A percentile compares a stretch with the other conserved stretches of the same genome.
Conservation (phyloP, 2,797 vertebrate species). For the Sphenodon punctatus region DNA sequence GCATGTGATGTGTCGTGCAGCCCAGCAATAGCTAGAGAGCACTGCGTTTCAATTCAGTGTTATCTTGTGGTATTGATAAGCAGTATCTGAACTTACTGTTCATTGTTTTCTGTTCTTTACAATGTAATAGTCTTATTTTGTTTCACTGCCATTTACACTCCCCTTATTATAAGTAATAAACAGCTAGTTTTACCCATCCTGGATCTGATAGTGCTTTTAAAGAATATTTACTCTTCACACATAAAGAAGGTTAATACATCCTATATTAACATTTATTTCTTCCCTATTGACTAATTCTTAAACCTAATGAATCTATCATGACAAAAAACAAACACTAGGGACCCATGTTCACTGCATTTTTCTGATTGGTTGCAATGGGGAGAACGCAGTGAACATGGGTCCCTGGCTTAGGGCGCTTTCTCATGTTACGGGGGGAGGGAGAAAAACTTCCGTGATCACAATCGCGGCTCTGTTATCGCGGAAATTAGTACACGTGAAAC, state of each 20-base stretch:
- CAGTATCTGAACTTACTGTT: not conserved
- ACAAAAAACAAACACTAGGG: no score
- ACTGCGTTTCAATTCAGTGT: constrained; percentile 6
- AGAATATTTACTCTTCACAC: not conserved
- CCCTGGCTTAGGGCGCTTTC: no score
- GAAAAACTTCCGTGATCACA: no score
- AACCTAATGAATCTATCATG: not conserved
- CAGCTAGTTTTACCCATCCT: not conserved
- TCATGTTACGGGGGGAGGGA: no score
- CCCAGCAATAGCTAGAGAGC: not conserved
- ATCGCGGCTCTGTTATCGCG: no score
- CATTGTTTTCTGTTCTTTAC: constrained; percentile 39
- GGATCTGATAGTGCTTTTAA: not conserved
- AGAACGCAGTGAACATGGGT: no score
- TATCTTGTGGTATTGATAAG: constrained; percentile 30
- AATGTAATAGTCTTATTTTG: constrained; percentile 17
- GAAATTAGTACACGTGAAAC: no score
- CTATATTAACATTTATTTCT: not conserved
- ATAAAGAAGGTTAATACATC: not conserved
- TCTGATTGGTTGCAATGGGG: no score
- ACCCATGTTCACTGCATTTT: no score
- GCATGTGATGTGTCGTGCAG: not conserved
- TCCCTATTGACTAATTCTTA: not conserved
- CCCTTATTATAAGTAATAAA: constrained; percentile 15
- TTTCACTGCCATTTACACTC: constrained; percentile 10